A percentile compares a stretch with the other conserved stretches of the same genome.
phyloP scores from a whole-genome alignment of 2,888 invertebrate species.

The Rhagophthalmus giganteus region DNA sequence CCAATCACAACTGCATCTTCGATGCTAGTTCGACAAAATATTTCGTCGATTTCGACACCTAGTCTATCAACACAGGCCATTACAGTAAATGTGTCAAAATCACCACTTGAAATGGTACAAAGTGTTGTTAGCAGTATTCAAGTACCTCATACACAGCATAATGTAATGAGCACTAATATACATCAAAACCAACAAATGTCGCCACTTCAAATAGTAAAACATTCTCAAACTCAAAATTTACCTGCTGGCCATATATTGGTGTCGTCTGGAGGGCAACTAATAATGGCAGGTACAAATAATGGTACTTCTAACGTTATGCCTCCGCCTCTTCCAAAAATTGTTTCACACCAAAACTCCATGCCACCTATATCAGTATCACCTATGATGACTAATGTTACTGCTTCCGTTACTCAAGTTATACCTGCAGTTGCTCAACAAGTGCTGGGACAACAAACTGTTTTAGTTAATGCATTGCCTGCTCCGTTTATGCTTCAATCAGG shows the following conservation, averaged over 20 bases:
- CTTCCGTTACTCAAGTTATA: slow-evolving; percentile 67
- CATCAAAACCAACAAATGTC: slow-evolving; percentile 52
- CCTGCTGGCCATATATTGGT: slow-evolving; percentile 74
- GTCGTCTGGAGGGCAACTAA: slow-evolving; percentile 73
- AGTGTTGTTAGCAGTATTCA: slow-evolving; percentile 74
- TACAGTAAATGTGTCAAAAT: slow-evolving; percentile 58
- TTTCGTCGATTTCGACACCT: slow-evolving; percentile 58
- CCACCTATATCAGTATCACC: slow-evolving; percentile 66
- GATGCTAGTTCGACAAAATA: slow-evolving; percentile 54
- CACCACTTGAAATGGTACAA: slow-evolving; percentile 77
- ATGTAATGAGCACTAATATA: slow-evolving; percentile 34
- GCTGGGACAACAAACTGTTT: slow-evolving; percentile 74
- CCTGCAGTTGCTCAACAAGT: slow-evolving; percentile 67
- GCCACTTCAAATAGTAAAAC: slow-evolving; percentile 55
- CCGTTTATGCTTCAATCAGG: slow-evolving; percentile 80
- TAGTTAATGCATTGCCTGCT: slow-evolving; percentile 77
- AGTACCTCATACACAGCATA: slow-evolving; percentile 56
- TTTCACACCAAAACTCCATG: slow-evolving; percentile 55
- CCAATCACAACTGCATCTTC: slow-evolving; percentile 53
- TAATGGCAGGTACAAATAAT: slow-evolving; percentile 62
- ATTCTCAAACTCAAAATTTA: slow-evolving; percentile 55
- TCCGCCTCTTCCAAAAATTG: slow-evolving; percentile 63
- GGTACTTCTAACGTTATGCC: slow-evolving; percentile 65
- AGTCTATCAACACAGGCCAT: slow-evolving; percentile 51
- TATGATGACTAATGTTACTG: slow-evolving; percentile 67